Evolutionary conservation across 2,888 invertebrate species (phyloP).

Genomic region (Eilema caniola): DNA sequence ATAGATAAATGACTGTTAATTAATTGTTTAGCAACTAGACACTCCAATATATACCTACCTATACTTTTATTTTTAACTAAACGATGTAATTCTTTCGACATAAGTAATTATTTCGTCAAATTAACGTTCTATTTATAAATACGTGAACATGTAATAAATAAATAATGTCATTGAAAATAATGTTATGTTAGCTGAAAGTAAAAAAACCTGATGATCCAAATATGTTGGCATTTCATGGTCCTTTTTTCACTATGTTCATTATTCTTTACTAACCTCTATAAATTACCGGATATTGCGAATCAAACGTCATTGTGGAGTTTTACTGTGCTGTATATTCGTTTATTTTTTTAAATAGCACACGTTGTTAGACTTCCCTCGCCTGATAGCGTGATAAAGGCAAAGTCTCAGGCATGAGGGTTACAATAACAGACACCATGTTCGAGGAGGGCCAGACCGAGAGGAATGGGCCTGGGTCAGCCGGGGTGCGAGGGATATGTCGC

Average conservation of each 20-base stretch:
- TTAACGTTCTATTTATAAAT: slow-evolving; percentile 10
- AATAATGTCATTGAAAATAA: slow-evolving; percentile 9
- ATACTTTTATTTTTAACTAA: background rate
- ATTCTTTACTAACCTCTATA: background rate
- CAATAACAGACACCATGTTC: too few species aligned
- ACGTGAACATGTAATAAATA: background rate
- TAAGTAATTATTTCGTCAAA: slow-evolving; percentile 8
- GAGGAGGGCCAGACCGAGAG: too few species aligned
- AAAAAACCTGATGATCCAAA: slow-evolving; percentile 3
- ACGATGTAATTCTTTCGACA: slow-evolving; percentile 11
- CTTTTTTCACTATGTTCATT: background rate
- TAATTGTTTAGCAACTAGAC: background rate
- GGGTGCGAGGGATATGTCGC: too few species aligned
- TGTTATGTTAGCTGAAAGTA: slow-evolving; percentile 3
- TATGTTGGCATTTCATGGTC: slow-evolving; percentile 3
- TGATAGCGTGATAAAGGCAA: too few species aligned
- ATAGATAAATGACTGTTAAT: background rate
- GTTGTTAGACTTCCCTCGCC: background rate
- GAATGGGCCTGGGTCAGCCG: too few species aligned
- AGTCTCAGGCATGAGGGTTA: too few species aligned
- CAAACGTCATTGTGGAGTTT: background rate
- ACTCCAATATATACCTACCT: background rate
- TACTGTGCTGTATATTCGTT: background rate
- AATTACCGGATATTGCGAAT: background rate
- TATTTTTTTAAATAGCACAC: background rate